Evolutionary conservation across 2,888 invertebrate species (phyloP).

Genomic region (Rhaphigaster nebulosa): DNA sequence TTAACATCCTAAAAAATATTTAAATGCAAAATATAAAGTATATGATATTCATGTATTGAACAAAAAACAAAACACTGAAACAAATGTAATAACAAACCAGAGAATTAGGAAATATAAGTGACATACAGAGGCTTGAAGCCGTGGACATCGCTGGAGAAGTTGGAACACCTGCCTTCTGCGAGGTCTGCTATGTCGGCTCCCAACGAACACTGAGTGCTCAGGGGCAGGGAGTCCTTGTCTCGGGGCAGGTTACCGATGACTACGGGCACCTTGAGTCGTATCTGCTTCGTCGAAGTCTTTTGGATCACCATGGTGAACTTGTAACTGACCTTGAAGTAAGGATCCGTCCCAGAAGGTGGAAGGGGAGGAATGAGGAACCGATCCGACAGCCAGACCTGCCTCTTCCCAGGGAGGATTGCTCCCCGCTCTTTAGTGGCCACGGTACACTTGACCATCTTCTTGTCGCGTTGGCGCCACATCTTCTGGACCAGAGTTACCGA

Average conservation of each 20-base stretch:
- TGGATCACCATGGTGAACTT: not conserved
- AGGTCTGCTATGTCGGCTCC: not conserved
- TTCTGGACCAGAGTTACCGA: constrained; percentile 36
- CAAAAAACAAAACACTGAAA: not conserved
- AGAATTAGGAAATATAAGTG: constrained; percentile 1
- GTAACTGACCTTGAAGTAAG: constrained; percentile 11
- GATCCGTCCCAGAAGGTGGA: not conserved
- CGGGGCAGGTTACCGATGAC: constrained; percentile 27
- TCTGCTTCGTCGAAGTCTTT: not conserved
- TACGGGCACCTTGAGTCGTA: not conserved
- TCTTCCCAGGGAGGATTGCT: constrained; percentile 44
- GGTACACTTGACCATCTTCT: not conserved
- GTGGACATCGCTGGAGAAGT: not conserved
- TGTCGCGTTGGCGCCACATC: constrained; percentile 11
- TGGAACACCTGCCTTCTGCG: constrained; percentile 2
- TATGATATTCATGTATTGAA: not conserved
- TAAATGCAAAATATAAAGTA: not conserved
- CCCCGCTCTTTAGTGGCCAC: constrained; percentile 47
- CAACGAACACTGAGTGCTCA: not conserved
- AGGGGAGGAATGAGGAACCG: constrained; percentile 47
- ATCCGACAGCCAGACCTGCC: constrained; percentile 54
- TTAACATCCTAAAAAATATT: not conserved
- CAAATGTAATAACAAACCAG: no score
- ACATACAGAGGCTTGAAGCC: constrained; percentile 26
- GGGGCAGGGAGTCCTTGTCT: not conserved